A percentile compares a stretch with the other conserved stretches of the same genome.
phyloP scores from a whole-genome alignment of 1,140 invertebrate genomes.

The Platyscapa corneri region DNA sequence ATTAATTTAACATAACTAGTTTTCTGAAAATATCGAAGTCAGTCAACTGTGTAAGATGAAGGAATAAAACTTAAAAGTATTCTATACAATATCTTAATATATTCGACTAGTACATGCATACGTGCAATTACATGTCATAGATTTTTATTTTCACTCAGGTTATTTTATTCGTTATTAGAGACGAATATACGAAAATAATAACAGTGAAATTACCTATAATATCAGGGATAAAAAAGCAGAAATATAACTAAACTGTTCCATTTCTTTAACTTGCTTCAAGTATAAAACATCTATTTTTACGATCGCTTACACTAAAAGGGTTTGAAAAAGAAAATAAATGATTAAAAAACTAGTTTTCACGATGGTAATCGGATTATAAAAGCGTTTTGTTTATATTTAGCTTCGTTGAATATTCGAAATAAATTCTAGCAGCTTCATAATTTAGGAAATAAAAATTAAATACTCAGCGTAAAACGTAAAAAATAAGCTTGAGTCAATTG shows the following conservation, averaged over 20 bases:
- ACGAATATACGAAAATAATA: too few species aligned
- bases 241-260: not conserved
- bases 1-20: not conserved
- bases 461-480: not conserved
- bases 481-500: too few species aligned
- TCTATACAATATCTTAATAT: too few species aligned
- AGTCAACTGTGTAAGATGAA: not conserved
- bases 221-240: too few species aligned
- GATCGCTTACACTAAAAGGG: not conserved
- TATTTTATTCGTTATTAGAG: not conserved
- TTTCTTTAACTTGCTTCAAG: not conserved
- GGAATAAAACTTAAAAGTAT: not conserved
- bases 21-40: not conserved
- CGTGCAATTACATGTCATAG: too few species aligned
- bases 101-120: too few species aligned
- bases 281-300: not conserved
- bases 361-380: not conserved
- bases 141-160: too few species aligned
- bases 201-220: not conserved
- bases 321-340: not conserved
- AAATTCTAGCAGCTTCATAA: not conserved
- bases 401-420: not conserved
- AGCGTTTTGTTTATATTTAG: not conserved
- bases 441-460: not conserved
- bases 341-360: not conserved